A percentile compares a stretch with the other conserved stretches of the same genome.
phyloP scores from a whole-genome alignment of 2,888 invertebrate species.

The Dermolepida albohirtum region DNA sequence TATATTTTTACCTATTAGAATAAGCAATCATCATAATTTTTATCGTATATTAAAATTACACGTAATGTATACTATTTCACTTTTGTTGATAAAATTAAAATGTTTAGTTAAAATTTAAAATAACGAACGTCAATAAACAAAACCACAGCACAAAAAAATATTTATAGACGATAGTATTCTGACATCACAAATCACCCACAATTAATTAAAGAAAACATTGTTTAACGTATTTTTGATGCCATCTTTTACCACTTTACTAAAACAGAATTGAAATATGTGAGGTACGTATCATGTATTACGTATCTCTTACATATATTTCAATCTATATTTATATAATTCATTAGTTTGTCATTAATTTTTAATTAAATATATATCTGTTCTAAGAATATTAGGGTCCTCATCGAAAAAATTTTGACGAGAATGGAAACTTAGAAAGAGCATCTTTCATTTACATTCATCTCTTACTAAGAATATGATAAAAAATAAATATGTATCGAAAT shows the following conservation, averaged over 20 bases:
- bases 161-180: conserved; percentile 18
- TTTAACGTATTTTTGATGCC: neutral
- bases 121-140: conserved; percentile 25
- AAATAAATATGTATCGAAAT: too few relatives aligned
- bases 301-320: too few relatives aligned
- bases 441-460: too few relatives aligned
- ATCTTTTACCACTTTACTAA: neutral
- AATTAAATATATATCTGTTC: too few relatives aligned
- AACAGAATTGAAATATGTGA: too few relatives aligned
- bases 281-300: too few relatives aligned
- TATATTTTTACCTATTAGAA: conserved; percentile 31
- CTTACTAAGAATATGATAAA: too few relatives aligned
- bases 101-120: conserved; percentile 1
- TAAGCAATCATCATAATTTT: conserved; percentile 24
- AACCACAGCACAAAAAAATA: conserved; percentile 24
- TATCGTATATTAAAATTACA: conserved; percentile 2
- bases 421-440: too few relatives aligned
- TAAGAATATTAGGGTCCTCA: too few relatives aligned
- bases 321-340: too few relatives aligned
- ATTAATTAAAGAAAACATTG: conserved; percentile 3
- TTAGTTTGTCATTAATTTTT: too few relatives aligned
- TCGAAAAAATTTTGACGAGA: too few relatives aligned
- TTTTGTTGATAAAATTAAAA: conserved; percentile 23
- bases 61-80: neutral
- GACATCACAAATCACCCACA: conserved; percentile 31